Conservation (phyloP, 2,888 invertebrate genomes). For the Sepiola atlantica region DNA sequence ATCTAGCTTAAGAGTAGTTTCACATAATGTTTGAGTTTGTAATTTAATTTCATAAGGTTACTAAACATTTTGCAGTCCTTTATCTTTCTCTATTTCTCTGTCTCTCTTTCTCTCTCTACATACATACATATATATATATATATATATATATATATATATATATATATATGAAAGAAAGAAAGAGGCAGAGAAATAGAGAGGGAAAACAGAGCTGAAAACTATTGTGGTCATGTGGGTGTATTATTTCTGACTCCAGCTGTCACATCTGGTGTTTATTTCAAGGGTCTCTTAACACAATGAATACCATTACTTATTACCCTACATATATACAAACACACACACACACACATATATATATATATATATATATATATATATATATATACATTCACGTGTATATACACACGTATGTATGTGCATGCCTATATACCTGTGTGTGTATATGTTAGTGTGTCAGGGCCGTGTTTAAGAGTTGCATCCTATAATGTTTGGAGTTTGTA, state of each 20-base stretch:
- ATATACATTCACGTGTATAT: not conserved
- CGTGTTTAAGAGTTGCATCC: not conserved
- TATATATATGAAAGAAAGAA: too few relatives aligned
- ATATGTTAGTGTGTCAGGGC: too few relatives aligned
- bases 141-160: not conserved
- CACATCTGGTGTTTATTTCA: not conserved
- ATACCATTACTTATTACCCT: not conserved
- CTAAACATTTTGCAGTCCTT: too few relatives aligned
- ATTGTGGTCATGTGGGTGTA: not conserved
- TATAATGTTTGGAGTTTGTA: not conserved
- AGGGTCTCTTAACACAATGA: not conserved
- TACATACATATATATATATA: too few relatives aligned
- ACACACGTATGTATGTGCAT: not conserved
- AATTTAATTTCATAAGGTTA: too few relatives aligned
- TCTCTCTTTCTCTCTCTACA: too few relatives aligned
- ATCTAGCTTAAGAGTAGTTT: too few relatives aligned
- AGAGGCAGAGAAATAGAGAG: not conserved
- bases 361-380: too few relatives aligned
- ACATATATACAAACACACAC: too few relatives aligned
- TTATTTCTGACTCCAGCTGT: not conserved
- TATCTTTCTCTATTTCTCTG: too few relatives aligned
- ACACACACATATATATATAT: too few relatives aligned
- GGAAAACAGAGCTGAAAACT: not conserved
- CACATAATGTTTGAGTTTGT: too few relatives aligned
- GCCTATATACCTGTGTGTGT: not conserved